A percentile compares a stretch with the other conserved stretches of the same genome.
These are phyloP conservation scores for Channa striata DNA, from an alignment of 2,797 vertebrate genomes.

Conservation along the genomic window DNA sequence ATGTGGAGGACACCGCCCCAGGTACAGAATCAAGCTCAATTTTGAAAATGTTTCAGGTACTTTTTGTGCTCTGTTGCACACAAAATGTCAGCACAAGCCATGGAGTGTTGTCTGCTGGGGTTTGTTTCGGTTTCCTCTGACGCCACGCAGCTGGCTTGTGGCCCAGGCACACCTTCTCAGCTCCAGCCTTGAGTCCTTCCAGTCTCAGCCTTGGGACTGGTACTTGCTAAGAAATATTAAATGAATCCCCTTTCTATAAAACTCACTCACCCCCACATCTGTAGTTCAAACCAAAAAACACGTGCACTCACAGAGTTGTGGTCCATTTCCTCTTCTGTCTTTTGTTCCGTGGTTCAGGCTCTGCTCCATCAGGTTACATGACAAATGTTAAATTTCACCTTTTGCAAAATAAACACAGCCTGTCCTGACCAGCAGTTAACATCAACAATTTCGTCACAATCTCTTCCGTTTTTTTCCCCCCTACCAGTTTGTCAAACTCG, in stretches of 20 bases:
- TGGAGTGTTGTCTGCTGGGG: constrained; percentile 49
- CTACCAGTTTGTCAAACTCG: constrained; percentile 57
- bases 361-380: constrained; percentile 75
- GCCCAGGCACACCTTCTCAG: constrained; percentile 71
- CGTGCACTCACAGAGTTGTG: constrained; percentile 45
- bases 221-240: constrained; percentile 82
- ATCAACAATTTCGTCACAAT: constrained; percentile 81
- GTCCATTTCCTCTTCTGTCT: constrained; percentile 63
- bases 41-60: constrained; percentile 2
- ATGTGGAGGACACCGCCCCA: constrained; percentile 33
- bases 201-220: constrained; percentile 72
- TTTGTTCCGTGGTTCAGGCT: constrained; percentile 73
- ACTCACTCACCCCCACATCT: constrained; percentile 74
- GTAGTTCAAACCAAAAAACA: constrained; percentile 70
- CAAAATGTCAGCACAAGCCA: constrained; percentile 47
- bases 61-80: constrained; percentile 15
- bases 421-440: constrained; percentile 70
- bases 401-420: constrained; percentile 78
- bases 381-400: constrained; percentile 80
- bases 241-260: constrained; percentile 81
- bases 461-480: constrained; percentile 19
- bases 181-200: constrained; percentile 71
- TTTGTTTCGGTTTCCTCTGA: constrained; percentile 76
- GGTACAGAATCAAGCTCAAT: constrained; percentile 47
- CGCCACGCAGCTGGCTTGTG: constrained; percentile 70